A percentile compares a stretch with the other conserved stretches of the same genome.
These are phyloP conservation scores for Drosophila sturtevanti DNA, from an alignment of 1,140 invertebrate species.

Conservation along the genomic window DNA sequence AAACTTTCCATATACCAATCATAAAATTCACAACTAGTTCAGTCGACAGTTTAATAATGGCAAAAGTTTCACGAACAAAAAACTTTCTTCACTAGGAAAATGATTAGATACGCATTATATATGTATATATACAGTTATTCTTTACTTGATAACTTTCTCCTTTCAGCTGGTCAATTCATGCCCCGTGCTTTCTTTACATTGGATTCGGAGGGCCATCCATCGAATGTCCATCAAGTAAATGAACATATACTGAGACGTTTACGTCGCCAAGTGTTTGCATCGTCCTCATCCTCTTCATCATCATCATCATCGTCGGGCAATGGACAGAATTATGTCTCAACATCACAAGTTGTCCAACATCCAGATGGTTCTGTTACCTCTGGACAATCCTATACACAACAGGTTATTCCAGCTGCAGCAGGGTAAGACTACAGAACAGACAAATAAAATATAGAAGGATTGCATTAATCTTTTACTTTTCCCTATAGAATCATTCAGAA, in stretches of 20 bases:
- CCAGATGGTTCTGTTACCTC: conserved; percentile 29
- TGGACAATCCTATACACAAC: conserved; percentile 30
- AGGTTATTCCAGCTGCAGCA: not conserved
- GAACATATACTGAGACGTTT: conserved; percentile 66
- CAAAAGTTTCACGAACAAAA: not conserved
- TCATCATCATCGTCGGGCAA: conserved; percentile 56
- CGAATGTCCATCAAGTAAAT: conserved; percentile 62
- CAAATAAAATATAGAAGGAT: not conserved
- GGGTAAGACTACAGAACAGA: not conserved
- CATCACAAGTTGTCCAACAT: conserved; percentile 28
- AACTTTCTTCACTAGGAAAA: not conserved
- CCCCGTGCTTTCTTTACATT: conserved; percentile 69
- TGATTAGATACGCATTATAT: not conserved
- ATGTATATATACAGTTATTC: not conserved
- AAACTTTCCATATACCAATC: not conserved
- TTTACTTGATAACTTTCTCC: conserved; percentile 4
- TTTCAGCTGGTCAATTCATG: conserved; percentile 68
- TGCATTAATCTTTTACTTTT: not conserved
- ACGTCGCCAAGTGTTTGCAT: conserved; percentile 55
- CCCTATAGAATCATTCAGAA: not conserved
- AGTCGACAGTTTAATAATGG: not conserved
- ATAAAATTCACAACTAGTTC: not conserved
- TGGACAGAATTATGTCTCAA: conserved; percentile 23
- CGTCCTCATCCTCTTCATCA: conserved; percentile 58
- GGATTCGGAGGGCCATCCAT: conserved; percentile 68